Base-by-base conservation (phyloP, 2,888 invertebrate genomes). In the Ochropleura plecta region DNA sequence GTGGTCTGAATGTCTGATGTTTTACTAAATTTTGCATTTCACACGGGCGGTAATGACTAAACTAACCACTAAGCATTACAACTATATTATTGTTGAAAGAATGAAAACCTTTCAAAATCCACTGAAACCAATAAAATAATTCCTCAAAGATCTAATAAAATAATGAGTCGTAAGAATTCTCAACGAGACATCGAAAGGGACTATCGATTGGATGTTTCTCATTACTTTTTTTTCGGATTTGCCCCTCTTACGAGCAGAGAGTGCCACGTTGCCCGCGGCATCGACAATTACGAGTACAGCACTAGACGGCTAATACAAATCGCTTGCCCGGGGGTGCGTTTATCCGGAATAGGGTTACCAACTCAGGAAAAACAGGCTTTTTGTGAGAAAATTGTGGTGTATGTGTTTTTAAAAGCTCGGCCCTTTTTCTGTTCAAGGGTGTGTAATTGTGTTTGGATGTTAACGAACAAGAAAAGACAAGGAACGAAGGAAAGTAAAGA, bases 241-340 rank as follows among this genome's bases (percentile, higher is more conserved):
- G 86, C 91, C 90, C 91, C 91, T 91, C 91, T 93, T 92, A 92
- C 91, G 91, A 92, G 93, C 91, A 91, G 91, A 93, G 93, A 93
- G 93, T 91, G 91, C 91, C 92, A 91, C 90, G 92, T 91, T 92
- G 95, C 96, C 93, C 87, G 90, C 88, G 91, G 96, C 94, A 91
- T 93, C 94, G 93, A 95, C 96, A 95, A 96, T 96, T 96, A 96
- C 96, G 93, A 91, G 93, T 92, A 93, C 93, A 94, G 93, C 93
- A 93, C 95, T 93, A 95, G 95, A 94, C 94, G 93, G 94, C 95
- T 96, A 96, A 96, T 96, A 96, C 96, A 96, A 96, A 96, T 95
- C 95, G 95, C 91, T 93, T 92, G 94, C 96, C 93, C 91, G 91
- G 90, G 91, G 95, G 92, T 93, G 92, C 94, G 93, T 94, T 95